A percentile compares a stretch with the other conserved stretches of the same genome.
Evolutionary conservation across 1,140 invertebrate genomes (phyloP).

Genomic region (Elysia chlorotica): DNA sequence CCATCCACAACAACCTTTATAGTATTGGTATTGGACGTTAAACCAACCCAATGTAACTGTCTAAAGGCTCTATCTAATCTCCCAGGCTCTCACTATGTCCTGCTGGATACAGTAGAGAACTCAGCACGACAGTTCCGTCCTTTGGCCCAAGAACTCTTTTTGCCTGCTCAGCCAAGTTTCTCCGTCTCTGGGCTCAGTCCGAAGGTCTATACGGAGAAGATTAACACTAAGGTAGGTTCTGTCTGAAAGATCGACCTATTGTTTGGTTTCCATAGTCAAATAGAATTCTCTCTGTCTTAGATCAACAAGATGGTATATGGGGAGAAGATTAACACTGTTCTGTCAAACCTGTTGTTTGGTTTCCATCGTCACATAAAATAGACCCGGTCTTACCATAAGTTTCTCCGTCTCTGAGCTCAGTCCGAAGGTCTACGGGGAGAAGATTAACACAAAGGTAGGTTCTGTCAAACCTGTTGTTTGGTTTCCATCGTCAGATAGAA

Average conservation of each 20-base stretch:
- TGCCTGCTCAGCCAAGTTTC: constrained; percentile 62
- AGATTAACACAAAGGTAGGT: constrained; percentile 37
- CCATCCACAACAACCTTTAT: not conserved
- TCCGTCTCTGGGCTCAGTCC: constrained; percentile 30
- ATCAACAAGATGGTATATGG: no score
- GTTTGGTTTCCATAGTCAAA: no score
- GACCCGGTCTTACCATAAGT: no score
- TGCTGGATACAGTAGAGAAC: constrained; percentile 54
- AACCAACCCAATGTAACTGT: not conserved
- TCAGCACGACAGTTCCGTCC: constrained; percentile 61
- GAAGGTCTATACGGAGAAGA: constrained; percentile 35
- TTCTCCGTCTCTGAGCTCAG: constrained; percentile 49
- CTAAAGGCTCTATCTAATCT: no score
- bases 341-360: no score
- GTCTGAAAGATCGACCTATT: not conserved
- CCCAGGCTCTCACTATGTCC: constrained; percentile 53
- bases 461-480: no score
- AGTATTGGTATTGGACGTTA: not conserved
- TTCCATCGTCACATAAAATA: no score
- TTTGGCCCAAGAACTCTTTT: constrained; percentile 60
- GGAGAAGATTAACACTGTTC: no score
- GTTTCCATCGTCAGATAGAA: no score
- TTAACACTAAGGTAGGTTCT: constrained; percentile 33
- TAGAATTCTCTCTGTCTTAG: not conserved
- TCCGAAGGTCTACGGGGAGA: constrained; percentile 32